These are phyloP conservation scores for Catocala sponsa DNA, from an alignment of 2,888 invertebrate species.

Conservation along the genomic window DNA sequence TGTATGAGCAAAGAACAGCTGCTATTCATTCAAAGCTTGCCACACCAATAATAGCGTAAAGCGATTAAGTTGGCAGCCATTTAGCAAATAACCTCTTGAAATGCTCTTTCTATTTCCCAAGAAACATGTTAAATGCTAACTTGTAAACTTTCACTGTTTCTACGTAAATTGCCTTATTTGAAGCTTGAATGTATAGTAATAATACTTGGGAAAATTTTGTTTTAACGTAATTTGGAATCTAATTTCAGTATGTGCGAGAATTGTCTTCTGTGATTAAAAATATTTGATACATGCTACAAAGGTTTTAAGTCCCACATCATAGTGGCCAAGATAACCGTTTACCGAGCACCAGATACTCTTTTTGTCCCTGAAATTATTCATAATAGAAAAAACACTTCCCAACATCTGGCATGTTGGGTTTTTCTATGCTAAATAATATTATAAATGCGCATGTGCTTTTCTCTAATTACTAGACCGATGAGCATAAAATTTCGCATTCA, in stretches of 20 bases:
- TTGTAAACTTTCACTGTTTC: conserved; percentile 34
- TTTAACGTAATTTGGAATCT: conserved; percentile 17
- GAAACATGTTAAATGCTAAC: conserved; percentile 11
- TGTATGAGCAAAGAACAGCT: conserved; percentile 17
- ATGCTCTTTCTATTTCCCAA: conserved; percentile 4
- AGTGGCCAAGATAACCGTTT: too few species aligned
- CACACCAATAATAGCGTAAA: background rate
- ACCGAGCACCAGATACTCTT: too few species aligned
- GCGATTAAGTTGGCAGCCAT: conserved; percentile 6
- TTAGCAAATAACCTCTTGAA: conserved; percentile 1
- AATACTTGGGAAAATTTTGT: conserved; percentile 23
- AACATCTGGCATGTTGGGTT: too few species aligned
- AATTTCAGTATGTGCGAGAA: background rate
- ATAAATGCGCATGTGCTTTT: too few species aligned
- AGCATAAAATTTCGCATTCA: too few species aligned
- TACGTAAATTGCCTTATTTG: conserved; percentile 18
- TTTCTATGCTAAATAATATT: too few species aligned
- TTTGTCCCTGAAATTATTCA: too few species aligned
- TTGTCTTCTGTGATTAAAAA: background rate
- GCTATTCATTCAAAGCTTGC: conserved; percentile 2
- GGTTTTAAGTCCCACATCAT: too few species aligned
- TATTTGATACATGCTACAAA: background rate
- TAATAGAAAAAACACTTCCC: too few species aligned
- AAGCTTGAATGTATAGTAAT: conserved; percentile 3
- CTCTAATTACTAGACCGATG: too few species aligned